phyloP scores from a whole-genome alignment of 2,888 invertebrate species.

The Eurois occulta region DNA sequence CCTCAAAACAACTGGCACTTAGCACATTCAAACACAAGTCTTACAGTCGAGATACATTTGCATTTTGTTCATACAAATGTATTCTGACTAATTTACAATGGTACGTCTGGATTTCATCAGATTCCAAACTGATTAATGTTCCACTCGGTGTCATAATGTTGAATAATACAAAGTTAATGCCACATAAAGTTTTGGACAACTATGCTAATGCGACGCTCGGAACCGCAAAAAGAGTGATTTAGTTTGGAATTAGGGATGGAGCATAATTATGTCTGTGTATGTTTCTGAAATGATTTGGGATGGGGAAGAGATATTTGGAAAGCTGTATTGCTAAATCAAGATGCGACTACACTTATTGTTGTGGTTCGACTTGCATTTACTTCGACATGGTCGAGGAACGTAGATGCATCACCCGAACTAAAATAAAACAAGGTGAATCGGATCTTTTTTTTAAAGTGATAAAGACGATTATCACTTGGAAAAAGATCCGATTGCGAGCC shows the following conservation, averaged over 20 bases:
- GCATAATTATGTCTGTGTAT: slow-evolving; percentile 19
- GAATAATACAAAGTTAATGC: slow-evolving; percentile 63
- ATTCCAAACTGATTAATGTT: slow-evolving; percentile 63
- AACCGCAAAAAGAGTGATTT: slow-evolving; percentile 59
- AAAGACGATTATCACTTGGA: too few species aligned
- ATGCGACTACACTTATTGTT: background rate
- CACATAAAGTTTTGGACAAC: slow-evolving; percentile 53
- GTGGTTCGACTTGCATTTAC: background rate
- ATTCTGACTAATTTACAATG: slow-evolving; percentile 60
- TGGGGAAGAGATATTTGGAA: background rate
- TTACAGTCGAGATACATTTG: slow-evolving; percentile 59
- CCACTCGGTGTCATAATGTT: slow-evolving; percentile 46
- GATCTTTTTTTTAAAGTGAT: too few species aligned
- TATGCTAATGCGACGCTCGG: slow-evolving; percentile 58
- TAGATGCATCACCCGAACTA: background rate
- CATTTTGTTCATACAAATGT: slow-evolving; percentile 64
- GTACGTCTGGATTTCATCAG: slow-evolving; percentile 61
- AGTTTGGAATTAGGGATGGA: slow-evolving; percentile 38
- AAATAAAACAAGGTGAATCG: background rate
- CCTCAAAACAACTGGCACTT: slow-evolving; percentile 70
- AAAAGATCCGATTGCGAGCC: background rate
- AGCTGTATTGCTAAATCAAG: background rate
- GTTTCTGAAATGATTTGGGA: slow-evolving; percentile 31
- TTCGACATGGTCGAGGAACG: background rate
- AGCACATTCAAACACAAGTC: slow-evolving; percentile 74